Evolutionary conservation across 2,797 vertebrate species (phyloP), one percentile per base, ranked within the genome.

Genomic region (Lindbergichthys nudifrons): DNA sequence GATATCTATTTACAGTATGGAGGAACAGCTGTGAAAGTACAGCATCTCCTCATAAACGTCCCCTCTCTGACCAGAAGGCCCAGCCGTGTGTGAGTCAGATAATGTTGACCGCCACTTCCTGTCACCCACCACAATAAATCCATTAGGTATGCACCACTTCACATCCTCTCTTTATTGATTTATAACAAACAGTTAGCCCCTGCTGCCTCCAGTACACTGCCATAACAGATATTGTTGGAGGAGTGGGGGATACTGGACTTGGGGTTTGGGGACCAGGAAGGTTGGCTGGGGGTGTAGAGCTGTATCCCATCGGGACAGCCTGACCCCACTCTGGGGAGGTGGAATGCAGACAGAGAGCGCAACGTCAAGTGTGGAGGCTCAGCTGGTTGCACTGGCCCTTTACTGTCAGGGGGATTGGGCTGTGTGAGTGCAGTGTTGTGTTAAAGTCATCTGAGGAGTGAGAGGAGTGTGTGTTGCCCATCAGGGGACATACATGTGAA

Each of bases 81-180:
- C 63, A 64, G 68, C 73, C 73, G 65, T 39, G 76, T 69, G 73
- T 69, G 71, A 88, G 82, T 86, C 88, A 62, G 75, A 89, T 83
- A 78, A 75, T 73, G 79, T 76, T 78, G 80, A 84, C 82, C 81
- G 74, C 63, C 66, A 82, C 89, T 90, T 94, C 91, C 90, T 91
- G 87, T 91, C 86, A 86, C 73, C 75, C 79, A 81, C 83, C 86
- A 87, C 88, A 84, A 85, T 87, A 74, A 84, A 89, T 85, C 89
- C 89, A 94, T 93, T 92, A 92, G 85, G 74, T 70, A 83, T 80
- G 77, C 81, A 71, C 85, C 85, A 72, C 88, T 90, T 88, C 88
- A 89, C 88, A 87, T 90, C 84, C 89, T 83, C 65, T 18, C 70
- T 53, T 9, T 92, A 93, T 93, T 91, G 93, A 94, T 92, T 90